These are phyloP conservation scores for Pristionchus arcanus DNA, from an alignment of 2,888 invertebrate genomes.

Conservation along the genomic window DNA sequence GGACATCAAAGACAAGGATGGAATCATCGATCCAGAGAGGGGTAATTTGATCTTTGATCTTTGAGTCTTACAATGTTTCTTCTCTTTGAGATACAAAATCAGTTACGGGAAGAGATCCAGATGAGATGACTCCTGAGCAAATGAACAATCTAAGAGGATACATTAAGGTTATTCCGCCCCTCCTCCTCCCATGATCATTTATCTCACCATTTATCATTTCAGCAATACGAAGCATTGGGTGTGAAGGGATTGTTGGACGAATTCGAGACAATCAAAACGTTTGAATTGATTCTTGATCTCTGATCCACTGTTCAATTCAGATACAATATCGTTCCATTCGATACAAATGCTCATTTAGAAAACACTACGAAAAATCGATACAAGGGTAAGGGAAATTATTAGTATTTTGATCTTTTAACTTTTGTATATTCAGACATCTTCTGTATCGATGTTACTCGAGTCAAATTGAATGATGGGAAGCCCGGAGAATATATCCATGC, in stretches of 20 bases:
- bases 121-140: not conserved
- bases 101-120: not conserved
- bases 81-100: not conserved
- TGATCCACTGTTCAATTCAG: not conserved
- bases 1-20: not conserved
- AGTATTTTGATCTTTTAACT: slow-evolving; percentile 1
- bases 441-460: slow-evolving; percentile 23
- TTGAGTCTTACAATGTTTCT: not conserved
- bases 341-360: not conserved
- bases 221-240: slow-evolving; percentile 11
- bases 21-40: not conserved
- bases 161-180: not conserved
- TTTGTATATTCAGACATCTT: slow-evolving; percentile 7
- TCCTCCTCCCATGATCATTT: not conserved
- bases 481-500: slow-evolving; percentile 9
- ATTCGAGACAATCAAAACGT: slow-evolving; percentile 19
- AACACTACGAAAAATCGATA: slow-evolving; percentile 41
- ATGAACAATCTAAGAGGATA: not conserved
- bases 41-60: not conserved
- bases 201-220: not conserved
- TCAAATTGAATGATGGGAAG: slow-evolving; percentile 18
- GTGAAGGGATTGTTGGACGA: not conserved
- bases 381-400: not conserved
- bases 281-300: not conserved
- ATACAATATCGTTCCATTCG: slow-evolving; percentile 20